Conservation (phyloP, 2,113 vertebrate species). For the Cyprinus carpio region DNA sequence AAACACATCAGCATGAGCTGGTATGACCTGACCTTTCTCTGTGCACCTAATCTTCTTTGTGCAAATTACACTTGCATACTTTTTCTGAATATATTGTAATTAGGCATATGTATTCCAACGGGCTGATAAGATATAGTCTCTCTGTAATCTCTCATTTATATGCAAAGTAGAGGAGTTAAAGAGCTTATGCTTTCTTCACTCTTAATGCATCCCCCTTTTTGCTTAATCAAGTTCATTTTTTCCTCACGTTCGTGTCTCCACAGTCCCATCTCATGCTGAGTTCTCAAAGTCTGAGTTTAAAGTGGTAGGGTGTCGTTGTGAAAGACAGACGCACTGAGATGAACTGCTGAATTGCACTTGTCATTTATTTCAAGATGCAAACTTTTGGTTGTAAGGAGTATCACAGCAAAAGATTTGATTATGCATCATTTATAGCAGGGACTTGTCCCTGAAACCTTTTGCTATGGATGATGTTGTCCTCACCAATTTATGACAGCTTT, state of each 20-base stretch:
- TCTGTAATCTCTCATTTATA: constrained; percentile 83
- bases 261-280: constrained; percentile 31
- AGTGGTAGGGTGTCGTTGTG: constrained; percentile 14
- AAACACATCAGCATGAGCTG: not conserved
- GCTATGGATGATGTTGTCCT: not conserved
- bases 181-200: constrained; percentile 76
- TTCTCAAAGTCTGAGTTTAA: constrained; percentile 33
- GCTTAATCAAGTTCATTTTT: constrained; percentile 63
- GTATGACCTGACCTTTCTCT: constrained; percentile 73
- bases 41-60: constrained; percentile 80
- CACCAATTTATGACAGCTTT: not conserved
- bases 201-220: constrained; percentile 69
- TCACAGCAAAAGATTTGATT: not conserved
- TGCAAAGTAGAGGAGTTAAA: constrained; percentile 78
- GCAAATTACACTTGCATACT: constrained; percentile 80
- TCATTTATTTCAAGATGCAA: constrained; percentile 1
- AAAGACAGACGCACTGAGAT: not conserved
- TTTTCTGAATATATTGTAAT: constrained; percentile 82
- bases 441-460: not conserved
- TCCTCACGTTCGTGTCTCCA: constrained; percentile 58
- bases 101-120: constrained; percentile 81
- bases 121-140: constrained; percentile 80
- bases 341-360: constrained; percentile 9
- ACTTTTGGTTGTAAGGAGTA: not conserved
- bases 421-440: not conserved